Base-by-base conservation (phyloP, 2,797 vertebrate genomes). In the Cynodonichthys magdalenae region DNA sequence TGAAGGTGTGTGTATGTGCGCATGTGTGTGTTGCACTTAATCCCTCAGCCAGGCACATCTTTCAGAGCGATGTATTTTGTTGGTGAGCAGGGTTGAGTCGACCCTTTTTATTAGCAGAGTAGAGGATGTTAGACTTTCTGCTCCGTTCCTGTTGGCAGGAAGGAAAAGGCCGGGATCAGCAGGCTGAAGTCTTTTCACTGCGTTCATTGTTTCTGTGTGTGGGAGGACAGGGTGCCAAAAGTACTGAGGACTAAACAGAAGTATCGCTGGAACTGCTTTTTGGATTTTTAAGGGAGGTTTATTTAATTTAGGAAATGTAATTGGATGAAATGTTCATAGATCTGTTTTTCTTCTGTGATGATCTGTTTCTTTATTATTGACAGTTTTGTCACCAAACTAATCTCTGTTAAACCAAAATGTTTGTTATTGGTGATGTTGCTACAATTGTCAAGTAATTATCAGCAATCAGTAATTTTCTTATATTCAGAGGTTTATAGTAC, bases 141-240 rank as follows among this genome's bases (percentile, higher is more conserved):
- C 80, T 78, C 74, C 68, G 28, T 86, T 86, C 72, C 79, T 53
- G 54, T 12, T 66, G 79, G 71, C 88, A 92, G 91, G 91, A 92
- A 92, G 90, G 91, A 92, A 92, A 90, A 85, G 89, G 89, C 85
- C 82, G 89, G 89, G 87, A 70, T 20, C 77, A 66, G 75, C 56
- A 39, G 63, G 63, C 57, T 70, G 0, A 9, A 55, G 61, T 82
- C 65, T 78, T 87, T 88, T 91, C 84, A 83, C 68, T 81, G 41
- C 19, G 12, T 68, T 77, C 66, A 88, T 86, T 91, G 89, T 90
- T 85, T 77, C 50, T 80, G 66, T 11, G 63, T 87, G 83, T 1
- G 36, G 36, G 36, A 12, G 84, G 85, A 87, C 77, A 63, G 53
- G 54, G 74, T 59, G 72, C 66, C 74, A 68, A 56, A 28, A 24